Base-by-base conservation (phyloP, 35 echinoderm and acorn worm species). In the Nesometra sesokonis region DNA sequence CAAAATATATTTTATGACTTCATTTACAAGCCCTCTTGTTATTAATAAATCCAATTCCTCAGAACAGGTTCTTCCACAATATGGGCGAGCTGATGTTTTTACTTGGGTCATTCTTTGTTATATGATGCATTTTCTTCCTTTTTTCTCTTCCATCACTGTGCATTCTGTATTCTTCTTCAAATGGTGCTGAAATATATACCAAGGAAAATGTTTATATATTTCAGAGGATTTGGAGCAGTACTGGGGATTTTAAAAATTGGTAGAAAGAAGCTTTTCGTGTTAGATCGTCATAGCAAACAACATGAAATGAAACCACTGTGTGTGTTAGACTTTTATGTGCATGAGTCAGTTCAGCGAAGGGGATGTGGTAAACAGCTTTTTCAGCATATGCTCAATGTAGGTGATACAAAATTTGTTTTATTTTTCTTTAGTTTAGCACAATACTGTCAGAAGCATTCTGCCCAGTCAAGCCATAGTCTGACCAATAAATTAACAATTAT, bases 311-410 rank as follows among this genome's bases (percentile, higher is more conserved):
- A 98, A 78, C 95, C 95, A 31, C 57, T 98, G 79, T 98, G 95
- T 76, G 86, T 98, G 21, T 85, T 98, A 15, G 95, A 98, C 79
- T 98, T 98, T 82, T 98, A 98, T 84, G 95, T 98, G 29, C 95
- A 98, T 86, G 95, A 98, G 77, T 98, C 95, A 0, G 94, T 92
- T 80, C 95, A 98, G 47, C 86, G 95, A 78, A 91, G 88, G 32
- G 95, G 95, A 8, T 94, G 89, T 35, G 95, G 95, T 29, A 98
- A 94, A 84, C 78, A 83, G 84, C 87, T 98, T 35, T 98, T 98
- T 85, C 78, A 93, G 47, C 89, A 93, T 57, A 98, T 98, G 92
- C 85, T 98, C 13, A 78, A 87, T 87, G 95, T 98, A 91, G 82
- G 89, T 27, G 21, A 67, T 7, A 43, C 5, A 43, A 43, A 43